Conservation (phyloP, 2,113 vertebrate species). For the Tragelaphus strepsiceros region DNA sequence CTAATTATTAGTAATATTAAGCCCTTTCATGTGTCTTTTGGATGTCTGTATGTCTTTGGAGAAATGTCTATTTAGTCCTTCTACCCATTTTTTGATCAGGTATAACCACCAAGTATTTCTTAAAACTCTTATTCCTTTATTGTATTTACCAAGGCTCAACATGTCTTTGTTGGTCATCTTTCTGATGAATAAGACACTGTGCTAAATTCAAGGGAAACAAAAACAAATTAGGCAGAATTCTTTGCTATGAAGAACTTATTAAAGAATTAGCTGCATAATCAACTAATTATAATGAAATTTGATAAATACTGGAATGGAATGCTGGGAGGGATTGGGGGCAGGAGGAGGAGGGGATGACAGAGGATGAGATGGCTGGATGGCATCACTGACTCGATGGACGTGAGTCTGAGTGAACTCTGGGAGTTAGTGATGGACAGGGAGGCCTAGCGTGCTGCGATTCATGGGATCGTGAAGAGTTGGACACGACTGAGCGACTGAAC, state of each 20-base stretch:
- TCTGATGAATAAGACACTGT: neutral
- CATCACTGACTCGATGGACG: too few species aligned
- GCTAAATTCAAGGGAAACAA: neutral
- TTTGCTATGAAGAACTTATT: conserved; percentile 13
- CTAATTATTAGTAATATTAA: neutral
- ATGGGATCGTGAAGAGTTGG: too few species aligned
- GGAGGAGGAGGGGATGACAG: too few species aligned
- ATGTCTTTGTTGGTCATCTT: neutral
- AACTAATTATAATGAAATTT: conserved; percentile 31
- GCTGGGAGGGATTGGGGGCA: too few species aligned
- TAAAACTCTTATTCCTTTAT: neutral
- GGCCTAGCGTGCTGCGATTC: too few species aligned
- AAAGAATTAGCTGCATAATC: conserved; percentile 10
- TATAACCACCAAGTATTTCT: neutral
- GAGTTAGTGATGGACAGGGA: too few species aligned
- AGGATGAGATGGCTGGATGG: too few species aligned
- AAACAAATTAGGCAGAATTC: conserved; percentile 8
- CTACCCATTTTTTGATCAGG: neutral
- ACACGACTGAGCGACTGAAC: too few species aligned
- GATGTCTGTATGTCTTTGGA: neutral
- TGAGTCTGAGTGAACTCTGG: too few species aligned
- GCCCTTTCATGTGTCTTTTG: neutral
- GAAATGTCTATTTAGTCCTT: neutral
- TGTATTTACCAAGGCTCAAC: neutral
- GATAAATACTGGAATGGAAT: neutral